These are phyloP conservation scores for Hippocampus kuda DNA, from an alignment of 2,797 vertebrate genomes.

Conservation along the genomic window DNA sequence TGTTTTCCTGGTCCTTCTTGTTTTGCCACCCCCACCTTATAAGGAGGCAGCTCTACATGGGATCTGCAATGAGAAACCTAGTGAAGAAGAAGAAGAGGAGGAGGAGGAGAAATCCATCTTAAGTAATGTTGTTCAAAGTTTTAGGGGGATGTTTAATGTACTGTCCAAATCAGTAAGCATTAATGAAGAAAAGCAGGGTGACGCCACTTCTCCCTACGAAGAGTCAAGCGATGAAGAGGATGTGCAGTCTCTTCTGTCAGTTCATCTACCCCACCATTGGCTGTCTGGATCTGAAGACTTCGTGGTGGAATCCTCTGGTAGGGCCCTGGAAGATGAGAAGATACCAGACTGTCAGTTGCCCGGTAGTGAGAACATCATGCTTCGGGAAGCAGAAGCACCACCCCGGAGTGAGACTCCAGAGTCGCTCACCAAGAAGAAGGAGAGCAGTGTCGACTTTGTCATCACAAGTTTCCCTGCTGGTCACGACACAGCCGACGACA, in stretches of 20 bases:
- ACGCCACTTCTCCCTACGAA: conserved; percentile 33
- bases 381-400: not conserved
- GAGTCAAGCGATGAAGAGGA: conserved; percentile 64
- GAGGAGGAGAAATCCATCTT: conserved; percentile 76
- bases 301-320: conserved; percentile 33
- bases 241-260: conserved; percentile 39
- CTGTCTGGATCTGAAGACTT: conserved; percentile 65
- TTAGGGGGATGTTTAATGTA: conserved; percentile 38
- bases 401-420: not conserved
- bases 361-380: conserved; percentile 1
- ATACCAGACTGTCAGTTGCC: conserved; percentile 3
- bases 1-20: not conserved
- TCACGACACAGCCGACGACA: not conserved
- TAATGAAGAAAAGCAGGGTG: conserved; percentile 27
- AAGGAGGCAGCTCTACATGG: conserved; percentile 54
- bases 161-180: conserved; percentile 31
- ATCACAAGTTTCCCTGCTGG: not conserved
- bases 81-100: conserved; percentile 78
- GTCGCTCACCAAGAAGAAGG: not conserved
- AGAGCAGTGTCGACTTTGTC: not conserved
- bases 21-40: not conserved
- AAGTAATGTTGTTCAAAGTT: conserved; percentile 28
- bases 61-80: conserved; percentile 75
- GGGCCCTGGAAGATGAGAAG: conserved; percentile 30
- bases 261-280: conserved; percentile 62